Evolutionary conservation across 2,888 invertebrate species (phyloP), one percentile per base, ranked within the genome.

Genomic region (Plagodis pulveraria): DNA sequence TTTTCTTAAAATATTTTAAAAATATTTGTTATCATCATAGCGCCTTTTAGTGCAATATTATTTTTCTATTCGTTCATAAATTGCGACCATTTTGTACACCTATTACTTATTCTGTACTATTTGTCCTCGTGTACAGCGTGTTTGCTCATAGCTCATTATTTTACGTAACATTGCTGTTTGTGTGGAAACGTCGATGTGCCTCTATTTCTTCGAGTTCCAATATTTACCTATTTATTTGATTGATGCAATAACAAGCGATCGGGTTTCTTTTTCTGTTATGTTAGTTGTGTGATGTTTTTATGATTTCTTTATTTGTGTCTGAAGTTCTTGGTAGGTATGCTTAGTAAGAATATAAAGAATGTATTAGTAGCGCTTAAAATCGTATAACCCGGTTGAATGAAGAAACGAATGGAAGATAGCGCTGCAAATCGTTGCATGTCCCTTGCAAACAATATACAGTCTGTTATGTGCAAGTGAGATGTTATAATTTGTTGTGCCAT

Each of bases 101-200:
- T 22, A 22, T 22, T 22, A 22, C 22, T 22, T 22, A 22, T 22
- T 22, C 22, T 22, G 22, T 22, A 22, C 34, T 61, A 73, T 77
- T 80, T 79, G 75, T 76, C 68, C 74, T 74, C 78, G 72, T 77
- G 74, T 77, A 74, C 66, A 69, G 71, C 56, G 56, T 85, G 77
- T 87, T 86, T 88, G 79, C 76, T 70, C 76, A 71, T 69, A 73
- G 80, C 84, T 89, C 88, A 86, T 89, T 89, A 89, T 87, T 84
- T 83, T 74, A 74, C 72, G 70, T 80, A 76, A 73, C 81, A 74
- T 76, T 73, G 70, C 66, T 80, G 76, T 83, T 81, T 81, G 77
- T 73, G 73, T 74, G 67, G 74, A 74, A 76, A 84, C 74, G 76
- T 77, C 76, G 77, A 76, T 72, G 71, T 78, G 65, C 72, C 76